Conservation (phyloP, 2,113 vertebrate species). For the Proterorhinus semilunaris region DNA sequence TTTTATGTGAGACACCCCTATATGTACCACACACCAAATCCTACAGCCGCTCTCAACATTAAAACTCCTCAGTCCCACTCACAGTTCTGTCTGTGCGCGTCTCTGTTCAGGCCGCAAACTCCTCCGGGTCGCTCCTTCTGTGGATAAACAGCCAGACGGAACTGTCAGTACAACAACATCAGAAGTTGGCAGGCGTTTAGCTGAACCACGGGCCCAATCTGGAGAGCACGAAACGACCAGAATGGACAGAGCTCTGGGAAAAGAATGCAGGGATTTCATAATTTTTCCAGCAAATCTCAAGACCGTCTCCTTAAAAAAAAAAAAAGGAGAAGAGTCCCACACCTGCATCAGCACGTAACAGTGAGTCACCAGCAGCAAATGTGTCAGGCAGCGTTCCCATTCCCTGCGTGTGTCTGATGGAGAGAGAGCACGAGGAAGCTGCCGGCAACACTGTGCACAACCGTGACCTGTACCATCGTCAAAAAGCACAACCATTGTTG, state of each 20-base stretch:
- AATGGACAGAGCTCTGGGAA: conserved; percentile 24
- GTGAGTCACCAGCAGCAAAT: conserved; percentile 45
- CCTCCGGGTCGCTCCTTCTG: conserved; percentile 40
- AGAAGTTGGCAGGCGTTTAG: conserved; percentile 47
- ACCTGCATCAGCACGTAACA: conserved; percentile 54
- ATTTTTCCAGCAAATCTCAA: conserved; percentile 18
- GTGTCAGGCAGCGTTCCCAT: conserved; percentile 49
- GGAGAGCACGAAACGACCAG: conserved; percentile 31
- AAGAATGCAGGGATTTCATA: conserved; percentile 35
- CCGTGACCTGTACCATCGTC: background rate
- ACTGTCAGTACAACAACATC: conserved; percentile 36
- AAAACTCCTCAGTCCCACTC: conserved; percentile 30
- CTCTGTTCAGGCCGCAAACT: conserved; percentile 53
- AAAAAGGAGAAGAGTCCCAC: conserved; percentile 20
- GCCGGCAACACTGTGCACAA: conserved; percentile 6
- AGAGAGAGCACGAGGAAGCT: conserved; percentile 23
- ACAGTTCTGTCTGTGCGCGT: conserved; percentile 60
- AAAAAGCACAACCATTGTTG: background rate
- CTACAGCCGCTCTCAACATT: background rate
- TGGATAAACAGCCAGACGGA: conserved; percentile 34
- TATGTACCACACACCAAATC: background rate
- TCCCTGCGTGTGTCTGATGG: conserved; percentile 16
- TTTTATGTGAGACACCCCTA: too few relatives aligned
- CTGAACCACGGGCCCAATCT: conserved; percentile 16
- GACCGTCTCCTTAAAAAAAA: background rate